phyloP scores from a whole-genome alignment of 2,113 vertebrate genomes.

The Mola mola region DNA sequence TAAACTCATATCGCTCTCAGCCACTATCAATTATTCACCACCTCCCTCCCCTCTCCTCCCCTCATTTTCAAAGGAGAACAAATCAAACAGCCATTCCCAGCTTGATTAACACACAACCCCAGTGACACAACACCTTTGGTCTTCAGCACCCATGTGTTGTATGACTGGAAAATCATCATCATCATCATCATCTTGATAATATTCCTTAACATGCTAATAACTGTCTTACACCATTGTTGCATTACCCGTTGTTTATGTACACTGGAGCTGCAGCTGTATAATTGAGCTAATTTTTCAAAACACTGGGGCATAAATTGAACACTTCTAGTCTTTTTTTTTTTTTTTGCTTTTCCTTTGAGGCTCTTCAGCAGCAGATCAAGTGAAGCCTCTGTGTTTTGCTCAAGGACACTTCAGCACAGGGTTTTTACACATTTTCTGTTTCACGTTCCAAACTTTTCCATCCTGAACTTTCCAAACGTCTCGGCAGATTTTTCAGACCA shows the following conservation, averaged over 20 bases:
- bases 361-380: neutral
- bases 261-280: conserved; percentile 9
- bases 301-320: neutral
- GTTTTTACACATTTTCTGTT: neutral
- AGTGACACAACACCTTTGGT: conserved; percentile 39
- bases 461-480: neutral
- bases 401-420: conserved; percentile 17
- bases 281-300: neutral
- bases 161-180: conserved; percentile 20
- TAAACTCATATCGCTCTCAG: conserved; percentile 87
- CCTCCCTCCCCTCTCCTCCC: conserved; percentile 27
- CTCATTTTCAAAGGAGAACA: conserved; percentile 65
- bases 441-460: neutral
- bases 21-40: conserved; percentile 84
- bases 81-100: conserved; percentile 49
- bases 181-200: conserved; percentile 15
- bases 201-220: conserved; percentile 41
- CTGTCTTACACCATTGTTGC: conserved; percentile 43
- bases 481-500: too few species aligned
- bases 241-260: conserved; percentile 8
- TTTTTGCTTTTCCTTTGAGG: conserved; percentile 17
- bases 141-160: conserved; percentile 22
- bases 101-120: conserved; percentile 36
- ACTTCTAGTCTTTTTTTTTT: neutral
- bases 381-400: conserved; percentile 24